These are phyloP conservation scores for Echinops telfairi DNA, from an alignment of 2,113 vertebrate genomes.

Conservation along the genomic window DNA sequence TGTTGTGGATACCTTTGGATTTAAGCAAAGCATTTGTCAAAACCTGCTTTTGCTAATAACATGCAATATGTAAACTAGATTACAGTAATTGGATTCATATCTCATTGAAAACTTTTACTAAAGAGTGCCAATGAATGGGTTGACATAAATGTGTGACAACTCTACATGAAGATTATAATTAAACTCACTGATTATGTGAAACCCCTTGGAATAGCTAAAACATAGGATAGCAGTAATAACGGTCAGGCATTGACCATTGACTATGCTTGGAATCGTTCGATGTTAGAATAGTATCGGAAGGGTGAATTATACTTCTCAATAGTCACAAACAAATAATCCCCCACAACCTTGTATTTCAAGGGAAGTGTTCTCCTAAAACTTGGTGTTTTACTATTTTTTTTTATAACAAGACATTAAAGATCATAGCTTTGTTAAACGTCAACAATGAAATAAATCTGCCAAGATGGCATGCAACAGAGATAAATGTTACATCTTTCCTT, in stretches of 20 bases:
- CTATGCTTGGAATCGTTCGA: background rate
- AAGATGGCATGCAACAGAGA: background rate
- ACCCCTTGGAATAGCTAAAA: background rate
- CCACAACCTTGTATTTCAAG: slow-evolving; percentile 25
- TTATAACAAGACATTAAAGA: slow-evolving; percentile 26
- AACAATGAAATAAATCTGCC: slow-evolving; percentile 20
- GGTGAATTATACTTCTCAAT: background rate
- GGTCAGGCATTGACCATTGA: background rate
- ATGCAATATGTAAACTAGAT: background rate
- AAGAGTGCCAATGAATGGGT: background rate
- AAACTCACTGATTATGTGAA: slow-evolving; percentile 36
- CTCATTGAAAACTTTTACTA: background rate
- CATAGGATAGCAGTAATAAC: background rate
- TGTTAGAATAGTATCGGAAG: background rate
- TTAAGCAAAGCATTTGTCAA: background rate
- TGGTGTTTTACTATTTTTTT: background rate
- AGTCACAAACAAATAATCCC: background rate
- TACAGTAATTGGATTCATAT: slow-evolving; percentile 13
- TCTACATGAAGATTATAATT: background rate
- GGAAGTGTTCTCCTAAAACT: background rate
- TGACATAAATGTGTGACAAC: background rate
- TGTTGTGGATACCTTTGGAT: slow-evolving; percentile 24
- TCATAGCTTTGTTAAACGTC: slow-evolving; percentile 2
- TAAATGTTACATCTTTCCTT: slow-evolving; percentile 32
- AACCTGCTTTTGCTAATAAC: background rate